Percentiles rank a stretch among this genome's conserved stretches.
These are phyloP conservation scores for Apamea crenata DNA, from an alignment of 2,888 invertebrate genomes.

Conservation along the genomic window DNA sequence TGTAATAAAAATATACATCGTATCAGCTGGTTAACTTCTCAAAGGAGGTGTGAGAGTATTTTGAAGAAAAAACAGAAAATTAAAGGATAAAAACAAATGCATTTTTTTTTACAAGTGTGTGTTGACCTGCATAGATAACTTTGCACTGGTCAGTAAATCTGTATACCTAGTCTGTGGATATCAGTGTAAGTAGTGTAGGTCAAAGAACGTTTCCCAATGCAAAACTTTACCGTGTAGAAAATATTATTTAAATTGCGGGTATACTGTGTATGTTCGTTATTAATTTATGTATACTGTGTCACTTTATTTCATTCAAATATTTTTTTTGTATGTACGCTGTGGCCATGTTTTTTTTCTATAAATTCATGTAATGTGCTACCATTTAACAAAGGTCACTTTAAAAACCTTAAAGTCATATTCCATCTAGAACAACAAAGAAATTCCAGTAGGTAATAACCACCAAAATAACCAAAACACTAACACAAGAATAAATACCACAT, in stretches of 20 bases:
- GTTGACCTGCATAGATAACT: not conserved
- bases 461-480: constrained; percentile 24
- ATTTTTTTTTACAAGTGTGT: too few species aligned
- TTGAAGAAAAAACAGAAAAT: not conserved
- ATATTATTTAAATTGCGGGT: too few species aligned
- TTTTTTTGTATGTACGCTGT: not conserved
- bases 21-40: not conserved
- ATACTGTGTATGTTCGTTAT: not conserved
- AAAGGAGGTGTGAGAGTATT: not conserved
- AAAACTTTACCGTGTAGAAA: too few species aligned
- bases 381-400: not conserved
- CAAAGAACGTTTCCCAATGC: too few species aligned
- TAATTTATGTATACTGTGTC: not conserved
- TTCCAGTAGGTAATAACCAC: not conserved
- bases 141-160: not conserved
- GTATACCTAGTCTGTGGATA: not conserved
- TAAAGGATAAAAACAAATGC: too few species aligned
- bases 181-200: too few species aligned
- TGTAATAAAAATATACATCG: constrained; percentile 35
- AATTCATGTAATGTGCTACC: not conserved
- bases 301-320: not conserved
- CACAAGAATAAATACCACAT: constrained; percentile 40
- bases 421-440: constrained; percentile 1
- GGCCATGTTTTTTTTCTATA: not conserved
- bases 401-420: not conserved